phyloP scores from a whole-genome alignment of 2,797 vertebrate species.

The Cryptoblepharus egeriae region DNA sequence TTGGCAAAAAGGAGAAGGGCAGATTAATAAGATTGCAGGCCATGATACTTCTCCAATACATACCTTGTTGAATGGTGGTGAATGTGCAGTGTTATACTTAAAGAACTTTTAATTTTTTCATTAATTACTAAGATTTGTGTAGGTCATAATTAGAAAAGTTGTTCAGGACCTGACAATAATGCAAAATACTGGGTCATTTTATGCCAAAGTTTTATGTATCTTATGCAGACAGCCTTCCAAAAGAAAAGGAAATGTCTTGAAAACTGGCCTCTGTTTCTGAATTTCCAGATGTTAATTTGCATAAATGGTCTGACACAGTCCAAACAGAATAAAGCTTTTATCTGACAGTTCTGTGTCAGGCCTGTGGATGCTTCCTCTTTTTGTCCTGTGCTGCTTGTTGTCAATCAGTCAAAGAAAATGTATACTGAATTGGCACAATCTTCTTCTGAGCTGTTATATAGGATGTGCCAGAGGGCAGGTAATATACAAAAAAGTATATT shows the following conservation, averaged over 20 bases:
- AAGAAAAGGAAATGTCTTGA: not conserved
- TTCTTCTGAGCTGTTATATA: no score
- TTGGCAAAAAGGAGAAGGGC: not conserved
- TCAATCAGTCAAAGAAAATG: no score
- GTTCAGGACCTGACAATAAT: not conserved
- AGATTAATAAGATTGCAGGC: not conserved
- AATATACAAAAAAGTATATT: no score
- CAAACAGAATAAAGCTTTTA: no score
- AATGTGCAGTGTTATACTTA: not conserved
- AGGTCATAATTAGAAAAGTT: not conserved
- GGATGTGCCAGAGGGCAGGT: no score
- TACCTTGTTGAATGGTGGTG: not conserved
- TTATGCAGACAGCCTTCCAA: not conserved
- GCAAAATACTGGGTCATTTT: not conserved
- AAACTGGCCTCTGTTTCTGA: not conserved
- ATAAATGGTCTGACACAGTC: not conserved
- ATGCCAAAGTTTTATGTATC: not conserved
- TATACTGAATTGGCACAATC: no score
- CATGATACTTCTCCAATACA: not conserved
- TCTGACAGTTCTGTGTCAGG: no score
- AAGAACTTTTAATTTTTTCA: not conserved
- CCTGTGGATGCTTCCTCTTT: no score
- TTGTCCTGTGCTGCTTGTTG: no score
- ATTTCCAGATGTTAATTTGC: not conserved
- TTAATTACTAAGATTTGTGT: not conserved